Evolutionary conservation across 2,888 invertebrate genomes (phyloP).

Genomic region (Tipula unca): DNA sequence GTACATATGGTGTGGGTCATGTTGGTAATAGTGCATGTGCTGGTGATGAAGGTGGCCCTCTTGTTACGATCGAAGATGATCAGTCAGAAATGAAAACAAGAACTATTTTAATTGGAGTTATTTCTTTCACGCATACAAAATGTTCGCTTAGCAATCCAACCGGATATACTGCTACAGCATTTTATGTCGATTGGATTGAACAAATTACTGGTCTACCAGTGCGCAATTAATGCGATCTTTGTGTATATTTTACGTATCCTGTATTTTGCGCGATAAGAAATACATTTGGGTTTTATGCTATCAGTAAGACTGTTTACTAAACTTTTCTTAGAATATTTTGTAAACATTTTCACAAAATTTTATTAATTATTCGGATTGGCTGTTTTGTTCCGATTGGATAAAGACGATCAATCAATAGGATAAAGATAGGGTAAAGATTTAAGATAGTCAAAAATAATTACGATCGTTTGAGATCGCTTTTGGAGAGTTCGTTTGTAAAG

Average conservation of each 20-base stretch:
- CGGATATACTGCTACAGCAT: not conserved
- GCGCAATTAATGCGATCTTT: not conserved
- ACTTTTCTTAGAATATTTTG: no score
- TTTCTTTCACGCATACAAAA: not conserved
- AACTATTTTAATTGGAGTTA: not conserved
- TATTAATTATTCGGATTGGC: no score
- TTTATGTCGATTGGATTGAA: not conserved
- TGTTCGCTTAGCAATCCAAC: not conserved
- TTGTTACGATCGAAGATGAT: not conserved
- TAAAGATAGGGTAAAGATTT: no score
- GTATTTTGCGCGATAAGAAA: not conserved
- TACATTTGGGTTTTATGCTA: not conserved
- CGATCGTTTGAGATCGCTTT: no score
- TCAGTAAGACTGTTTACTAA: not conserved
- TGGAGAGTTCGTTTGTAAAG: no score
- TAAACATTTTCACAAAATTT: no score
- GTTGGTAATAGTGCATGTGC: not conserved
- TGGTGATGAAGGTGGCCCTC: not conserved
- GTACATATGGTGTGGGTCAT: not conserved
- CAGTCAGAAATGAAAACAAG: not conserved
- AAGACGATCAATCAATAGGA: no score
- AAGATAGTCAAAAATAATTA: no score
- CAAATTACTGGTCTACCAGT: not conserved
- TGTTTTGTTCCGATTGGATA: no score
- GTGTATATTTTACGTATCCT: not conserved